Conservation (phyloP, 2,797 vertebrate species). For the Micropoecilia bifurca region DNA sequence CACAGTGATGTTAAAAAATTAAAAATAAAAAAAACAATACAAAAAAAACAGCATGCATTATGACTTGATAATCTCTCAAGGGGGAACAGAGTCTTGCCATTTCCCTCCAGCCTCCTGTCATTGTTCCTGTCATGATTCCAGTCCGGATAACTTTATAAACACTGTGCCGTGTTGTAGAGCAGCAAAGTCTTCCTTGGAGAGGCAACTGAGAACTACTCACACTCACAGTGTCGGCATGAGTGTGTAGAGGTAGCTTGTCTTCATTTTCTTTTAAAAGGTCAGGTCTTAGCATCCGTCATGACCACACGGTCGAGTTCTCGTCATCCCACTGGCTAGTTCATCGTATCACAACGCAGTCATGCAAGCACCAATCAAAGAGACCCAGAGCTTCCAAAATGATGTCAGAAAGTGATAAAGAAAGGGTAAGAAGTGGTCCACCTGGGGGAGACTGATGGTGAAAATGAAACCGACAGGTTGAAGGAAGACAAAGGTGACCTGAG, state of each 20-base stretch:
- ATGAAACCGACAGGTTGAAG: constrained; percentile 3
- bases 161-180: constrained; percentile 81
- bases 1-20: constrained; percentile 76
- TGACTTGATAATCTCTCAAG: constrained; percentile 75
- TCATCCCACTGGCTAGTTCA: constrained; percentile 65
- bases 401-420: constrained; percentile 64
- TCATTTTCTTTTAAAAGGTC: constrained; percentile 52
- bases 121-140: constrained; percentile 68
- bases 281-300: constrained; percentile 63
- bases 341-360: constrained; percentile 55
- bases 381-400: constrained; percentile 83
- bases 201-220: constrained; percentile 75
- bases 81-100: constrained; percentile 67
- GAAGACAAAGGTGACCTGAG: constrained; percentile 16
- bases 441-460: constrained; percentile 31
- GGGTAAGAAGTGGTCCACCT: constrained; percentile 58
- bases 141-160: constrained; percentile 73
- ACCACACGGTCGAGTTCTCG: constrained; percentile 31
- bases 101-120: constrained; percentile 65
- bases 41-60: constrained; percentile 70
- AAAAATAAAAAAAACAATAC: not conserved
- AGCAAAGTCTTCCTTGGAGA: constrained; percentile 80
- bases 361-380: constrained; percentile 72
- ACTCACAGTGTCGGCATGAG: constrained; percentile 74
- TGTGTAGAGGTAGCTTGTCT: constrained; percentile 74